phyloP scores from a whole-genome alignment of 2,797 vertebrate species.

The Stomatorhinus walkeri region DNA sequence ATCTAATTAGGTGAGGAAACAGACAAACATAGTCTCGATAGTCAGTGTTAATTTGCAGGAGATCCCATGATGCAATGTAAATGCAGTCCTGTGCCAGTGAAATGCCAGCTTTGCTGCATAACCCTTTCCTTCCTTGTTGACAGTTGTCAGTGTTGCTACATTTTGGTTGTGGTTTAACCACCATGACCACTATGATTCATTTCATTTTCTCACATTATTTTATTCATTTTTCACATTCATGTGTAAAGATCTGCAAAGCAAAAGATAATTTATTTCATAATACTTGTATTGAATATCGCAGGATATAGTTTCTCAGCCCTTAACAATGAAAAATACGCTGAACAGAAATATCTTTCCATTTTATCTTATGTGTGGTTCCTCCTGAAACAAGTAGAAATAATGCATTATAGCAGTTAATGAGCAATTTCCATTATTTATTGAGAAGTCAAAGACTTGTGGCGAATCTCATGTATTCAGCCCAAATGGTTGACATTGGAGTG shows the following conservation, averaged over 20 bases:
- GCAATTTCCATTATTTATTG: background rate
- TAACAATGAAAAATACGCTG: background rate
- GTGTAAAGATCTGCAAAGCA: background rate
- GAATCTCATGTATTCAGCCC: background rate
- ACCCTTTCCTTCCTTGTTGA: background rate
- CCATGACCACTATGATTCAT: background rate
- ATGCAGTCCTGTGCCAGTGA: background rate
- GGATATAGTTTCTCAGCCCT: background rate
- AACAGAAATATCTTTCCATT: background rate
- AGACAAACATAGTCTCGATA: constrained; percentile 25
- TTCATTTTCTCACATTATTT: background rate
- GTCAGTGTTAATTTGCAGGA: constrained; percentile 19
- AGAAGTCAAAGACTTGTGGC: background rate
- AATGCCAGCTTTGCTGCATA: background rate
- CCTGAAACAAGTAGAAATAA: background rate
- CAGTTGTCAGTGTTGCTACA: background rate
- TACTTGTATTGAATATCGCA: constrained; percentile 1
- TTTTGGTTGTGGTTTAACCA: background rate
- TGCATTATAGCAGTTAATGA: background rate
- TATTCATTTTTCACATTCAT: background rate
- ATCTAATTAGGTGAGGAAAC: constrained; percentile 48
- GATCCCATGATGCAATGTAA: constrained; percentile 24
- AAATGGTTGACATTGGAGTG: background rate
- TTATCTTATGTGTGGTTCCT: background rate
- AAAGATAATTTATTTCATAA: background rate